Evolutionary conservation across 2,888 invertebrate species (phyloP).

Genomic region (Drosophila sordidapex): DNA sequence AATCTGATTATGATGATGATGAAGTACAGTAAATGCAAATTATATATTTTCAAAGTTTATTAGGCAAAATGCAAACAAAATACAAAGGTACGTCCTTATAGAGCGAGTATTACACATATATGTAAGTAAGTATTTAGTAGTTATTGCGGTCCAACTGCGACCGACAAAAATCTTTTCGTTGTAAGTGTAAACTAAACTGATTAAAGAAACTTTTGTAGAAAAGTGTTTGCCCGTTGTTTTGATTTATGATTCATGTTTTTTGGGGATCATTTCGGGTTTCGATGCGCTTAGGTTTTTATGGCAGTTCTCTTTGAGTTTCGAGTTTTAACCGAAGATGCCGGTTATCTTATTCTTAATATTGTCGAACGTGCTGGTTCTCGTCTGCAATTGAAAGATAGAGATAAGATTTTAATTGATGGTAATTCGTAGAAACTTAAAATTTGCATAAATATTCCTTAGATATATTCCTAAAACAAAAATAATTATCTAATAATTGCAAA

Average conservation of each 20-base stretch:
- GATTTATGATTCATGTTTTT: neutral
- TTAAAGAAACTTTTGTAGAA: conserved; percentile 66
- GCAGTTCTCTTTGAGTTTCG: conserved; percentile 50
- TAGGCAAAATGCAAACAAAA: conserved; percentile 56
- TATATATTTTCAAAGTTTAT: conserved; percentile 68
- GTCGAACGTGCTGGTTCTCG: conserved; percentile 62
- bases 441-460: neutral
- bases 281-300: conserved; percentile 41
- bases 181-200: conserved; percentile 65
- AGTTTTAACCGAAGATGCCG: conserved; percentile 56
- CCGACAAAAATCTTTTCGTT: conserved; percentile 35
- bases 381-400: conserved; percentile 47
- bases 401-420: neutral
- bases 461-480: neutral
- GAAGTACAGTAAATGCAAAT: conserved; percentile 18
- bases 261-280: conserved; percentile 18
- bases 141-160: conserved; percentile 38
- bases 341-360: conserved; percentile 76
- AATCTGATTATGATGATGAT: conserved; percentile 9
- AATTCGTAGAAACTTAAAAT: neutral
- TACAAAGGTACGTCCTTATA: conserved; percentile 56
- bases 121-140: conserved; percentile 47
- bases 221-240: conserved; percentile 21
- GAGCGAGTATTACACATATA: conserved; percentile 49
- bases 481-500: neutral